Percentiles rank a stretch among this genome's conserved stretches.
Evolutionary conservation across 2,888 invertebrate species (phyloP).

Genomic region (Eupithecia vulgata): DNA sequence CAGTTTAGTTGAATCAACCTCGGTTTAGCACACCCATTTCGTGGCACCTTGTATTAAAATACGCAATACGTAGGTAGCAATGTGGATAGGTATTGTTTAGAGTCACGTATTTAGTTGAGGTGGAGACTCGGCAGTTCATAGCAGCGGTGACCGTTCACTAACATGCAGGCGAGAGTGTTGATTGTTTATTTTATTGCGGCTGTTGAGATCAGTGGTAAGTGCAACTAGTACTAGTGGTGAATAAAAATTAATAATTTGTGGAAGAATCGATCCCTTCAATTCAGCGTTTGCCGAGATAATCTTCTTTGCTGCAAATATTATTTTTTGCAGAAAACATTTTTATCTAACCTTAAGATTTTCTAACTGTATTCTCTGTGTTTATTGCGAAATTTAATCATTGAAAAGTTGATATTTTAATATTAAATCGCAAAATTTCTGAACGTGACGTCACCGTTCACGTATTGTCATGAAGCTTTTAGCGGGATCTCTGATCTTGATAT

Average conservation of each 20-base stretch:
- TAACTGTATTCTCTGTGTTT: too few relatives aligned
- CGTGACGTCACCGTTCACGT: too few relatives aligned
- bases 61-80: neutral
- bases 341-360: too few relatives aligned
- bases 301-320: too few relatives aligned
- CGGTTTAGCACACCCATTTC: neutral
- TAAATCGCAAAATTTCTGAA: too few relatives aligned
- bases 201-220: neutral
- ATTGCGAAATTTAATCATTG: too few relatives aligned
- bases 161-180: slow-evolving; percentile 4
- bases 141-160: neutral
- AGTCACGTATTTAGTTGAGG: neutral
- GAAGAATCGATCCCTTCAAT: neutral
- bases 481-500: too few relatives aligned
- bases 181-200: neutral
- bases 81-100: neutral
- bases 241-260: neutral
- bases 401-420: too few relatives aligned
- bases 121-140: neutral
- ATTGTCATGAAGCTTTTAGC: too few relatives aligned
- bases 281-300: too few relatives aligned
- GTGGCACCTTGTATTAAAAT: neutral
- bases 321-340: too few relatives aligned
- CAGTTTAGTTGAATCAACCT: neutral
- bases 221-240: neutral